Base-by-base conservation (phyloP, 2,888 invertebrate species). In the Oeneis ivallda region DNA sequence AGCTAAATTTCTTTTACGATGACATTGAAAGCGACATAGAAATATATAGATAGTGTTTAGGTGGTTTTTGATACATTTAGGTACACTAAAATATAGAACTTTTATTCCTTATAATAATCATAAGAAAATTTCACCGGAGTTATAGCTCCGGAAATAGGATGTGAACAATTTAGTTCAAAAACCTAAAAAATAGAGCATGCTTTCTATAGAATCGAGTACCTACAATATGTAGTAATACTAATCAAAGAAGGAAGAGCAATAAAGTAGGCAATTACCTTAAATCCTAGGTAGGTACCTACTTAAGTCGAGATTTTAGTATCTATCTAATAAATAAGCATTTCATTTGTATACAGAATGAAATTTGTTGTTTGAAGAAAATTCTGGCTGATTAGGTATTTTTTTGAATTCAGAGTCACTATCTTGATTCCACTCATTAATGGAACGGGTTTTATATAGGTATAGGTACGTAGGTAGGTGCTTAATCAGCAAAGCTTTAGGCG, bases 11-110 rank as follows among this genome's bases (percentile, higher is more conserved):
- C 34, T 37, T 72, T 72, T 74, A 75, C 70, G 70, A 75, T 83
- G 83, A 89, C 89, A 90, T 83, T 83, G 81, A 90, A 90, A 90
- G 89, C 89, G 89, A 89, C 80, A 86, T 87, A 86, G 80, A 88
- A 86, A 86, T 84, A 83, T 81, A 86, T 79, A 86, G 80, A 79
- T 79, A 81, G 13, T 45, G 52, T 52, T 45, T 50, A 65, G 61
- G 80, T 79, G 65, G 67, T 79, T 81, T 79, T 79, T 81, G 79
- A 81, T 85, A 85, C 80, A 79, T 19, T 81, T 82, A 45, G 45
- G 45, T 75, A 85, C 83, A 79, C 83, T 89, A 86, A 87, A 87
- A 88, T 89, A 89, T 83, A 83, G 79, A 76, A 74, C 70, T 74
- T 77, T 78, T 84, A 72, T 80, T 82, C 82, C 89, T 89, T 89